These are phyloP conservation scores for Ctenicera cuprea DNA, from an alignment of 2,888 invertebrate genomes.

Conservation along the genomic window DNA sequence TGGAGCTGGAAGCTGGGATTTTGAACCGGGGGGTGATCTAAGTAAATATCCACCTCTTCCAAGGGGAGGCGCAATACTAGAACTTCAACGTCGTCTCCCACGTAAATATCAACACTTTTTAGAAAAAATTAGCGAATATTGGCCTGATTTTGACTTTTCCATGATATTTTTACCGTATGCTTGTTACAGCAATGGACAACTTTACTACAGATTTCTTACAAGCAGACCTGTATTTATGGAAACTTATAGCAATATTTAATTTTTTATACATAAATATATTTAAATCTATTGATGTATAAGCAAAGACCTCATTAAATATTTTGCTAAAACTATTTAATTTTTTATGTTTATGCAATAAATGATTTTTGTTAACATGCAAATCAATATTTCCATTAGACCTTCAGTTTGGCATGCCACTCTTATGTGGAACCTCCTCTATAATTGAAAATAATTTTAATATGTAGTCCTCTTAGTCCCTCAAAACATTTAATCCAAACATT, in stretches of 20 bases:
- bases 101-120: conserved; percentile 62
- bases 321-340: too few relatives aligned
- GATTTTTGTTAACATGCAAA: too few relatives aligned
- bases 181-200: conserved; percentile 66
- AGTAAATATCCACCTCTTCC: background rate
- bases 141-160: conserved; percentile 63
- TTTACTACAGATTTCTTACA: conserved; percentile 67
- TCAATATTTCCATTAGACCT: too few relatives aligned
- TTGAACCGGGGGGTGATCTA: background rate
- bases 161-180: conserved; percentile 65
- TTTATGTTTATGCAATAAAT: too few relatives aligned
- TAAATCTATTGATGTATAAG: too few relatives aligned
- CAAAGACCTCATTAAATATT: too few relatives aligned
- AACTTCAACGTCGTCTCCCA: conserved; percentile 44
- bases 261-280: background rate
- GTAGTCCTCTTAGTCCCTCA: too few relatives aligned
- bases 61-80: background rate
- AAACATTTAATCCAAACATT: too few relatives aligned
- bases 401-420: too few relatives aligned
- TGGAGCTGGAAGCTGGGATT: background rate
- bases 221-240: conserved; percentile 54
- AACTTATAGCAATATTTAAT: conserved; percentile 62
- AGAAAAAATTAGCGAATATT: conserved; percentile 62
- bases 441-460: too few relatives aligned
- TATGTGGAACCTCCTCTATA: too few relatives aligned